Evolutionary conservation across 2,888 invertebrate genomes (phyloP).

Genomic region (Epiblema foenella): DNA sequence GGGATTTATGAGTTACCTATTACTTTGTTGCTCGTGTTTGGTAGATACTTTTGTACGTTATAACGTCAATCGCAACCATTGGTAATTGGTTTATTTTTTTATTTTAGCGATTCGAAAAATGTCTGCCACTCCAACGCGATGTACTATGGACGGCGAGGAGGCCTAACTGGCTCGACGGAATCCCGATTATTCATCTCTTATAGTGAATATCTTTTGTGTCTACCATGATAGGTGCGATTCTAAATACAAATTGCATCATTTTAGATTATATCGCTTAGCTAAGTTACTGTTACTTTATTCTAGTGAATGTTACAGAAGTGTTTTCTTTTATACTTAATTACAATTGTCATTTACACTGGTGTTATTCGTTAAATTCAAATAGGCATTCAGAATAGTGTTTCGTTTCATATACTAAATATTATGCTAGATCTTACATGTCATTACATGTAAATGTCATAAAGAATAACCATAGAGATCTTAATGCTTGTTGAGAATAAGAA

Average conservation of each 20-base stretch:
- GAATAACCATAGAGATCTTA: not conserved
- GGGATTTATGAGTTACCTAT: not conserved
- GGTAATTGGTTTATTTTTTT: constrained; percentile 22
- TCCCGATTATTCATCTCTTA: not conserved
- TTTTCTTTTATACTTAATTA: constrained; percentile 17
- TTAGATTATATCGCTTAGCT: constrained; percentile 22
- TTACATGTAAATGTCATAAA: not conserved
- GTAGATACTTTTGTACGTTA: not conserved
- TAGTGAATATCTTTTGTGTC: constrained; percentile 12
- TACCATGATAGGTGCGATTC: constrained; percentile 17
- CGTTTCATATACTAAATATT: not conserved
- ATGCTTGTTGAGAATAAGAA: constrained; percentile 17
- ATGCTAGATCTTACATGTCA: constrained; percentile 16
- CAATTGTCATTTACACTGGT: constrained; percentile 11
- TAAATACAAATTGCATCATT: constrained; percentile 24
- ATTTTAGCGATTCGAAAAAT: constrained; percentile 61
- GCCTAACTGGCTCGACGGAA: not conserved
- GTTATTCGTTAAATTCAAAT: not conserved
- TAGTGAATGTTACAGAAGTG: constrained; percentile 2
- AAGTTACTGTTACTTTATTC: constrained; percentile 8
- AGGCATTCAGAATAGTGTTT: constrained; percentile 13
- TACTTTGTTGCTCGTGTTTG: not conserved
- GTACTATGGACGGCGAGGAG: constrained; percentile 61
- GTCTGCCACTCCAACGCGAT: constrained; percentile 65
- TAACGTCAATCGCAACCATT: not conserved